Evolutionary conservation across 2,888 invertebrate genomes (phyloP), one percentile per base, ranked within the genome.

Genomic region (Petrolisthes manimaculis): DNA sequence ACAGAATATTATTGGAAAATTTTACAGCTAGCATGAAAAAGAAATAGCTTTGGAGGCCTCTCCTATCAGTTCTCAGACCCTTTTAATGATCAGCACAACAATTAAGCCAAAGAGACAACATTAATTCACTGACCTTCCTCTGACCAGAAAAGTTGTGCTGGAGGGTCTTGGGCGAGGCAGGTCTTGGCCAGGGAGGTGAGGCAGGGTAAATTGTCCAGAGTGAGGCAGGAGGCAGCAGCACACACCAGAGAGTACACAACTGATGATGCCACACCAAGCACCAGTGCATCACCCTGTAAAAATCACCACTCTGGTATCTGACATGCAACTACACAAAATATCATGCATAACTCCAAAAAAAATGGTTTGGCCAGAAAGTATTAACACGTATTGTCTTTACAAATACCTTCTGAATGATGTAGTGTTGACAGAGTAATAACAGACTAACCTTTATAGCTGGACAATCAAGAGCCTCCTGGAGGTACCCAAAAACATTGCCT

Each of bases 91-190:
- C 37, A 37, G 37, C 37, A 37, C 37, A 37, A 37, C 37, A 2
- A 37, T 37, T 37, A 37, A 37, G 37, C 37, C 37, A 37, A 37
- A 37, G 37, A 37, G 37, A 2, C 37, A 37, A 37, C 37, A 37
- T 0, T 37, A 0, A 37, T 37, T 37, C 37, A 37, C 83, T 81
- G 12, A 90, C 90, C 90, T 86, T 89, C 91, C 77, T 91, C 91
- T 18, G 79, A 81, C 91, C 91, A 91, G 86, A 91, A 91, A 75
- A 91, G 89, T 53, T 88, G 84, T 56, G 91, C 88, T 74, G 91
- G 89, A 8, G 89, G 86, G 54, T 88, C 86, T 24, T 84, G 84
- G 6, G 86, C 84, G 14, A 91, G 83, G 67, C 89, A 89, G 18
- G 79, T 77, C 82, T 89, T 82, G 53, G 89, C 89, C n/a, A 91